Evolutionary conservation across 2,888 invertebrate species (phyloP).

Genomic region (Panorpa germanica): DNA sequence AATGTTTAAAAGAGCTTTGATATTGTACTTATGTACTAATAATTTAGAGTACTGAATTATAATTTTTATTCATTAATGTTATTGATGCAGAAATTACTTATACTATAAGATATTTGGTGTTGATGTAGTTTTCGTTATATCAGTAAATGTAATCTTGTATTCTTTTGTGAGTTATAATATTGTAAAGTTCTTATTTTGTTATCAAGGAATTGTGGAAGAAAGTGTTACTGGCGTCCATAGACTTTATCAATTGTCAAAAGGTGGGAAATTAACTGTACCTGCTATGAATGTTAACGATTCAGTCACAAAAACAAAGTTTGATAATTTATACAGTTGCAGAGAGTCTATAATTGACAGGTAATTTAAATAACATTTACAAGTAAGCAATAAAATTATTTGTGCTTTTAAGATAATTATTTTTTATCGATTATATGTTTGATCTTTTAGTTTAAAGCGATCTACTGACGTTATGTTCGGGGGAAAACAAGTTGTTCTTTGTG

Average conservation of each 20-base stretch:
- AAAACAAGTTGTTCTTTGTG: conserved; percentile 89
- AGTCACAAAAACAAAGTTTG: conserved; percentile 95
- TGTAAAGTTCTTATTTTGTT: conserved; percentile 8
- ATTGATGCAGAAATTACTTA: too few species aligned
- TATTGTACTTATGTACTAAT: too few species aligned
- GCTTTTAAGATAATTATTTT: neutral
- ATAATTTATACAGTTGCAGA: conserved; percentile 90
- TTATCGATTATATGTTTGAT: conserved; percentile 6
- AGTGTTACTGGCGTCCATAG: conserved; percentile 97
- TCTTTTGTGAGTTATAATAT: conserved; percentile 7
- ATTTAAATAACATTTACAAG: conserved; percentile 6
- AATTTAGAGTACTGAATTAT: too few species aligned
- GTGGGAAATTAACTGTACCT: conserved; percentile 82
- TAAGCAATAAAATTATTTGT: neutral
- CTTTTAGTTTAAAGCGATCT: conserved; percentile 26
- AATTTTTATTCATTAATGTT: too few species aligned
- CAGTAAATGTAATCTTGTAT: conserved; percentile 2
- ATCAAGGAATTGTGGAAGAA: conserved; percentile 83
- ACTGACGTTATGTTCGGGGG: conserved; percentile 93
- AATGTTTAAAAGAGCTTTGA: too few species aligned
- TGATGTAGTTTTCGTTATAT: conserved; percentile 1
- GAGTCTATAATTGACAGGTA: conserved; percentile 77
- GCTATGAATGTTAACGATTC: conserved; percentile 99
- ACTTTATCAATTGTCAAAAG: conserved; percentile 86
- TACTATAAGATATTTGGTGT: neutral